Base-by-base conservation (phyloP, 2,797 vertebrate species). In the Salmo trutta region DNA sequence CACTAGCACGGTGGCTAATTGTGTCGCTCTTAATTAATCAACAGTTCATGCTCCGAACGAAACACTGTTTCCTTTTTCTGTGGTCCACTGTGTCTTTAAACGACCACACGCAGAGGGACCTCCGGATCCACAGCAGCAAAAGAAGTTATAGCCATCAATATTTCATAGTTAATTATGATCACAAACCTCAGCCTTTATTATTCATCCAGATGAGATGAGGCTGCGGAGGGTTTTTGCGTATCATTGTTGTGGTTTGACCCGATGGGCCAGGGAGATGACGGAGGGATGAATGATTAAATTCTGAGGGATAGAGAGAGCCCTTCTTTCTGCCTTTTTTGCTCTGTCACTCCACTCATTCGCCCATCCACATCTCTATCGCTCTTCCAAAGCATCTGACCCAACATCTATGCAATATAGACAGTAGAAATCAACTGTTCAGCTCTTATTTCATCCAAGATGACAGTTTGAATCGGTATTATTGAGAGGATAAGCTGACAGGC, bases 111-210 rank as follows among this genome's bases (percentile, higher is more conserved):
- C 84, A 77, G 79, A 69, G 84, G 81, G 85, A 88, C 88, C 89
- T 87, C 41, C 3, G 47, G 15, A 24, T 21, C 51, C 14, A 16
- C 65, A 47, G 74, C 33, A 16, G 19, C 82, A 88, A 83, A 84
- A 86, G 85, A 91, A 88, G 88, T 90, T 90, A 85, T 83, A 77
- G 59, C 70, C 91, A 93, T 95, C 87, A 93, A 94, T 94, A 94
- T 94, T 94, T 94, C 75, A 94, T 89, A 84, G 87, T 87, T 93
- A 91, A 93, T 94, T 94, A 94, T 91, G 88, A 90, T 85, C 84
- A 85, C 83, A 84, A 87, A 88, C 89, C 88, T 87, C 79, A 82
- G 87, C 83, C 85, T 91, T 91, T 89, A 90, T 91, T 93, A 92
- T 89, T 90, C 83, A 79, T 76, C 81, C 77, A 85, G 83, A 89